Conservation (phyloP, 2,113 vertebrate genomes). For the Loxodonta africana region DNA sequence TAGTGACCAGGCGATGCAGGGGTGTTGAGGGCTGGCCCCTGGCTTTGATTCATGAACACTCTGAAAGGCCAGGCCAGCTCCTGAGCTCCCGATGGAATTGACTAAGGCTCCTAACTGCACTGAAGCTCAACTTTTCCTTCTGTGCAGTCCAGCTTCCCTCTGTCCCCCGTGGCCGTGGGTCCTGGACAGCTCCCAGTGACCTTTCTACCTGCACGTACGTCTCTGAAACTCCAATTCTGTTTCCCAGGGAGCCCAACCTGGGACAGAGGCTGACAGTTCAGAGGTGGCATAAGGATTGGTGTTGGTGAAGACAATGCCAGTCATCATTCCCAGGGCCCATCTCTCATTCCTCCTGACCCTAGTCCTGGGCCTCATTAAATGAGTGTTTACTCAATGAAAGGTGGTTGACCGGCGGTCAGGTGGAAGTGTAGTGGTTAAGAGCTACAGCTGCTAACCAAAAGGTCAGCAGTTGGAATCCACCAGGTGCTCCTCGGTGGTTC, state of each 20-base stretch:
- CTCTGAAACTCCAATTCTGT: background rate
- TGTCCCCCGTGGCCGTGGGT: background rate
- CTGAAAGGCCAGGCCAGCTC: background rate
- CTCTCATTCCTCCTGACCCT: background rate
- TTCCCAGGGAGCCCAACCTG: background rate
- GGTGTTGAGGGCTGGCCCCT: background rate
- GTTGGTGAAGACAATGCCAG: background rate
- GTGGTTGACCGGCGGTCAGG: too few relatives aligned
- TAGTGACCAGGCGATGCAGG: background rate
- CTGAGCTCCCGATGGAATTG: background rate
- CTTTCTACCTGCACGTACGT: background rate
- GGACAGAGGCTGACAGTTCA: background rate
- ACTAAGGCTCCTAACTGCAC: background rate
- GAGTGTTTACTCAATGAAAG: too few relatives aligned
- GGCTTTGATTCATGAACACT: background rate
- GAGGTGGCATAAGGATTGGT: fast-evolving
- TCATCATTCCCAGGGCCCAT: background rate
- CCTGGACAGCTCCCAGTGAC: background rate
- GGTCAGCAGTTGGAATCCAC: too few relatives aligned
- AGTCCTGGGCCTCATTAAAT: too few relatives aligned
- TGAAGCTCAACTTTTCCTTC: background rate
- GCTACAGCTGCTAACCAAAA: too few relatives aligned
- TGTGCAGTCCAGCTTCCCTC: background rate
- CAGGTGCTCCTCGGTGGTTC: too few relatives aligned
- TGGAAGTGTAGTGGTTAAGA: too few relatives aligned